Evolutionary conservation across 2,797 vertebrate genomes (phyloP).

Genomic region (Percopsis omiscomaycus): DNA sequence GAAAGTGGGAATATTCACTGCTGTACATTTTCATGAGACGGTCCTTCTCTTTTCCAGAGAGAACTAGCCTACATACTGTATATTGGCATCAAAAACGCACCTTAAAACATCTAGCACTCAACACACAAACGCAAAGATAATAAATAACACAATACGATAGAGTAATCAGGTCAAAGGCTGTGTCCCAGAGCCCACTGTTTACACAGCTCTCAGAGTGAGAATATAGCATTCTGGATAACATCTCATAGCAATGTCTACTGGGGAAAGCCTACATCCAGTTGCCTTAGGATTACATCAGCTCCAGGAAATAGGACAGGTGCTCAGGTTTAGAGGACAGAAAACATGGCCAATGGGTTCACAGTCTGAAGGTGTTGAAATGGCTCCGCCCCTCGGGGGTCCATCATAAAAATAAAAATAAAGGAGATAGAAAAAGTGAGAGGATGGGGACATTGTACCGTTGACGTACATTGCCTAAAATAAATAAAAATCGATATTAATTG

Average conservation of each 20-base stretch:
- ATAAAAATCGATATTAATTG: neutral
- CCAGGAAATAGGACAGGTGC: slow-evolving; percentile 42
- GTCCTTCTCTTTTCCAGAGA: no score
- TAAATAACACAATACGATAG: neutral
- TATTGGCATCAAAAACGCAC: no score
- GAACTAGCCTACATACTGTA: no score
- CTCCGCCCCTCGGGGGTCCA: slow-evolving; percentile 29
- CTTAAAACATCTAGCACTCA: neutral
- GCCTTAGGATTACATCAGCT: slow-evolving; percentile 27
- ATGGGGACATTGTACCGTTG: neutral
- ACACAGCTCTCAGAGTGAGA: no score
- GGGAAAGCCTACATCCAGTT: slow-evolving; percentile 6
- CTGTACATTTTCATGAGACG: no score
- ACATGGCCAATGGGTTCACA: slow-evolving; percentile 42
- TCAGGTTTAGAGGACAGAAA: slow-evolving; percentile 15
- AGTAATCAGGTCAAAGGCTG: no score
- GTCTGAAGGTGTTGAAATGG: slow-evolving; percentile 35
- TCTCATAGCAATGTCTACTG: neutral
- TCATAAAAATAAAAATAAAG: slow-evolving; percentile 12
- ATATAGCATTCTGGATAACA: slow-evolving; percentile 3
- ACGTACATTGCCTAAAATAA: neutral
- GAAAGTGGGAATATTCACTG: no score
- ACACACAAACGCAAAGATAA: neutral
- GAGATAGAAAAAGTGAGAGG: slow-evolving; percentile 5
- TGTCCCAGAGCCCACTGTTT: neutral